Evolutionary conservation across 2,797 vertebrate genomes (phyloP), one percentile per base, ranked within the genome.

Genomic region (Trachurus trachurus): DNA sequence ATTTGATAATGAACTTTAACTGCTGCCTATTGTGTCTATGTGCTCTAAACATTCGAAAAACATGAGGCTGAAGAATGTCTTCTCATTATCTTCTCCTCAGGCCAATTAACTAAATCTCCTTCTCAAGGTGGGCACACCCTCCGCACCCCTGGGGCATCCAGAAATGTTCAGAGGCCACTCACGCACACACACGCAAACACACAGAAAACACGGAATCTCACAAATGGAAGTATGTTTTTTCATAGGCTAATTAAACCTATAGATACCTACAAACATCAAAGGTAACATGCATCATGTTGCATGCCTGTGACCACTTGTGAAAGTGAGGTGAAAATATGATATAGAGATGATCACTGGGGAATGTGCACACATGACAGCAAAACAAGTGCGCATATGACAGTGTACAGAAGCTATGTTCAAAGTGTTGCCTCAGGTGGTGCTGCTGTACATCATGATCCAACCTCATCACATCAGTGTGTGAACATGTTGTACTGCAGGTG

Each of bases 21-120:
- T 31, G 58, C 13, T 57, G 29, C 66, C 19, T 59, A 17, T 67
- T 60, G 37, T 74, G 4, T 58, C 8, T 2, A 29, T 1, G 29
- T 1, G 29, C 11, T 62, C 58, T 75, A 39, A 63, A 13, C 11
- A 34, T 6, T 21, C 42, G 11, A 66, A 66, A 26, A 21, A 66
- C 29, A 31, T 40, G 0, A 1, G 5, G 29, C 71, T 16, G 45
- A 52, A 45, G 77, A 87, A 80, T 78, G 63, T 62, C 17, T 29
- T 50, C n/a, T 73, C 52, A 70, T 79, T 65, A 57, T 80, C 56
- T 71, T 59, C 26, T 64, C 17, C 17, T 62, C 34, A 62, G 19
- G 39, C 42, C 58, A 67, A 82, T 79, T 78, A 80, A 22, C 65
- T 74, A 47, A 71, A 76, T 65, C 53, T 56, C 26, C 61, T 71